Evolutionary conservation across 2,888 invertebrate species (phyloP).

Genomic region (Agrochola circellaris): DNA sequence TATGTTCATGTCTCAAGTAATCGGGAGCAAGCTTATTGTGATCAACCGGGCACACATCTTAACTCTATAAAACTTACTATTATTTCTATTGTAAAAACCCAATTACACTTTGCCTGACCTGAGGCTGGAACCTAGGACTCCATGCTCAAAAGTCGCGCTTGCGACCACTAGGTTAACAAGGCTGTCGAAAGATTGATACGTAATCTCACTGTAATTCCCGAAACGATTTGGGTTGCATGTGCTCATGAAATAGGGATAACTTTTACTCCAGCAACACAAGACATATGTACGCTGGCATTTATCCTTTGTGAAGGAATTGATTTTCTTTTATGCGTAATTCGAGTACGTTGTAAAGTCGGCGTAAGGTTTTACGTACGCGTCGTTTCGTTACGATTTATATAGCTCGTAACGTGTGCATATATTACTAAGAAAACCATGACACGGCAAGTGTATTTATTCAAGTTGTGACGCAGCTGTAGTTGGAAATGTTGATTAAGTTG

Average conservation of each 20-base stretch:
- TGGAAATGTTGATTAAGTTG: background rate
- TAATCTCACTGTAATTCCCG: background rate
- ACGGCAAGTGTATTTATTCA: constrained; percentile 16
- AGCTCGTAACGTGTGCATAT: constrained; percentile 33
- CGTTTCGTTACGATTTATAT: constrained; percentile 29
- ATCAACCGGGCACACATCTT: too few relatives aligned
- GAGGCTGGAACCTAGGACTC: background rate
- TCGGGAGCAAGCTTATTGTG: too few relatives aligned
- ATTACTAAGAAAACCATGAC: constrained; percentile 37
- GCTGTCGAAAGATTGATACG: too few relatives aligned
- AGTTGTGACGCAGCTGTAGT: background rate
- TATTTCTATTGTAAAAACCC: background rate
- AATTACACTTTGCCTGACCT: background rate
- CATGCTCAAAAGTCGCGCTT: background rate
- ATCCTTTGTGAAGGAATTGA: constrained; percentile 9
- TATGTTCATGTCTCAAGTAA: background rate
- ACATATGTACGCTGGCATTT: background rate
- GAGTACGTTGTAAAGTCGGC: constrained; percentile 21
- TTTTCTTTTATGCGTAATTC: constrained; percentile 42
- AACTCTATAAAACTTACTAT: too few relatives aligned
- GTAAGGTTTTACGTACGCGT: constrained; percentile 37
- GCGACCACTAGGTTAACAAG: background rate
- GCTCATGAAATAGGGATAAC: background rate
- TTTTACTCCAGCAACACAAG: constrained; percentile 6
- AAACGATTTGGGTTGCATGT: constrained; percentile 6